Conservation (phyloP, 2,113 vertebrate species). For the Engraulis encrasicolus region DNA sequence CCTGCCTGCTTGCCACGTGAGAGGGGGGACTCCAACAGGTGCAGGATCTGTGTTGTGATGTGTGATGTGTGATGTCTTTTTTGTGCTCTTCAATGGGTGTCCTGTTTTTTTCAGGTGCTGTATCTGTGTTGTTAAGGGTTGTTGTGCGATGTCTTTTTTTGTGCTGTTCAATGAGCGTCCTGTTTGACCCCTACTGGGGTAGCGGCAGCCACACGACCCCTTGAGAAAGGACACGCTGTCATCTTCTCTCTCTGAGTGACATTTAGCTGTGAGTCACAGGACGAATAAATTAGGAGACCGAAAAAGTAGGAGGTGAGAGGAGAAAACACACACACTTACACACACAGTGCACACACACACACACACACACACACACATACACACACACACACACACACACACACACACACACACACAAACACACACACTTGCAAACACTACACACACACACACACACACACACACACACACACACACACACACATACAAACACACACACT, state of each 20-base stretch:
- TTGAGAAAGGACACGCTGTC: background rate
- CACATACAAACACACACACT: background rate
- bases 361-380: background rate
- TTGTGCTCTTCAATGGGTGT: no score
- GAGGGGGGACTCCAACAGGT: no score
- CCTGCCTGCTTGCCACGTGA: no score
- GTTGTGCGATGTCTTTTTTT: background rate
- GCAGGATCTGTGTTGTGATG: no score
- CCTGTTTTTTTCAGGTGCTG: background rate
- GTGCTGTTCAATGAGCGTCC: background rate
- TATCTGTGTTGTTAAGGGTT: no score
- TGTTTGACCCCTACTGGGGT: background rate
- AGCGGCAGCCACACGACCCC: background rate
- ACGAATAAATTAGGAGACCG: background rate
- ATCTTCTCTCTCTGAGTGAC: constrained; percentile 7
- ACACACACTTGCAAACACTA: background rate
- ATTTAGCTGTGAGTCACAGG: background rate
- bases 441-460: background rate
- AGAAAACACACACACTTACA: background rate
- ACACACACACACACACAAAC: background rate
- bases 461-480: background rate
- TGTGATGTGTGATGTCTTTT: no score
- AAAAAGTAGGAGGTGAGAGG: background rate
- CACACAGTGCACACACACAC: background rate
- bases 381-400: background rate